These are phyloP conservation scores for Macrosoma leucophasiata DNA, from an alignment of 2,888 invertebrate genomes.

Conservation along the genomic window DNA sequence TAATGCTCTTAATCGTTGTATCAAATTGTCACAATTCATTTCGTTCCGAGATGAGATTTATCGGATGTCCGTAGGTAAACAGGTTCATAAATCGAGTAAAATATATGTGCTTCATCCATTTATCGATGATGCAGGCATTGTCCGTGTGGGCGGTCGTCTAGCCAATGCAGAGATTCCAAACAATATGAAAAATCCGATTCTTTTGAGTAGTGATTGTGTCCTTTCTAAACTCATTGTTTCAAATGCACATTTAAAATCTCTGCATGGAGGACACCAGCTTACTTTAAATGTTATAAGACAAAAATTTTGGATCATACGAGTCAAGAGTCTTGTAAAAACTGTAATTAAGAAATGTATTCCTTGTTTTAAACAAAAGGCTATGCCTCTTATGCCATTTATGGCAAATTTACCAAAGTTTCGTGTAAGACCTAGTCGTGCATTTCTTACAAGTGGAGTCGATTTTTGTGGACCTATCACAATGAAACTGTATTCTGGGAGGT, in stretches of 20 bases:
- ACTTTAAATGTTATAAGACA: background rate
- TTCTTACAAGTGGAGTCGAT: conserved; percentile 8
- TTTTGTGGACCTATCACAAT: conserved; percentile 5
- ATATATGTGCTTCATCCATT: conserved; percentile 7
- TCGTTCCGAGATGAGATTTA: background rate
- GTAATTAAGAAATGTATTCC: conserved; percentile 1
- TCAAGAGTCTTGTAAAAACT: background rate
- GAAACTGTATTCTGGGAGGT: conserved; percentile 11
- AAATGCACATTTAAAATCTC: conserved; percentile 6
- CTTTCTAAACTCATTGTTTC: conserved; percentile 17
- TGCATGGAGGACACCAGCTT: conserved; percentile 3
- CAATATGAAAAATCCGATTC: conserved; percentile 16
- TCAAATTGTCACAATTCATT: conserved; percentile 4
- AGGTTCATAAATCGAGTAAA: conserved; percentile 6
- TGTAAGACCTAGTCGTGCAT: conserved; percentile 4
- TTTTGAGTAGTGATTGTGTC: conserved; percentile 12
- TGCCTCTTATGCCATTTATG: conserved; percentile 1
- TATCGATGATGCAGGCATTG: conserved; percentile 9
- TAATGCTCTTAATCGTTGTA: conserved; percentile 5
- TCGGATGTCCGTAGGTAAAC: conserved; percentile 1
- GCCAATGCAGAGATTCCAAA: conserved; percentile 15
- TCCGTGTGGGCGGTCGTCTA: conserved; percentile 20
- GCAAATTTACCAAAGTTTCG: background rate
- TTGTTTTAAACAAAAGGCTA: conserved; percentile 1
- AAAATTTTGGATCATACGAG: conserved; percentile 2